A percentile compares a stretch with the other conserved stretches of the same genome.
Evolutionary conservation across 1,140 invertebrate genomes (phyloP).

Genomic region (Phenacoccus solenopsis): DNA sequence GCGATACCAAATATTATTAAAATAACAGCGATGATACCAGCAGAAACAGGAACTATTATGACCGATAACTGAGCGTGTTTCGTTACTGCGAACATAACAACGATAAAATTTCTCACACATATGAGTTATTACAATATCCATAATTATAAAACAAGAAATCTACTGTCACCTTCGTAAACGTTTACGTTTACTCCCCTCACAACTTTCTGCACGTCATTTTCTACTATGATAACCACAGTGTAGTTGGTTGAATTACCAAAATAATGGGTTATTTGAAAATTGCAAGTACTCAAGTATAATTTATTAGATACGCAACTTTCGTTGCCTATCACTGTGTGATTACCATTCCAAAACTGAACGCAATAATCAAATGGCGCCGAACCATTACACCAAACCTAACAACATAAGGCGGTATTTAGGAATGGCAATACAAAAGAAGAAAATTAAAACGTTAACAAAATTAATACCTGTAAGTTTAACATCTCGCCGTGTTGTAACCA

Average conservation of each 20-base stretch:
- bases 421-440: background rate
- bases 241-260: constrained; percentile 49
- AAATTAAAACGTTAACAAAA: background rate
- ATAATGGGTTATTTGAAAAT: constrained; percentile 49
- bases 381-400: constrained; percentile 43
- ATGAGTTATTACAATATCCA: background rate
- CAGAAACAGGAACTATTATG: constrained; percentile 67
- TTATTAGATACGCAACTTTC: constrained; percentile 44
- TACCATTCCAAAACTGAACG: constrained; percentile 43
- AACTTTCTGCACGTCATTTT: constrained; percentile 54
- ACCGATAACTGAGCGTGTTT: constrained; percentile 66
- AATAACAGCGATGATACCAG: constrained; percentile 61
- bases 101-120: constrained; percentile 16
- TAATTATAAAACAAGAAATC: background rate
- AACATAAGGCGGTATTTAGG: background rate
- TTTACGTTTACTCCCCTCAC: constrained; percentile 57
- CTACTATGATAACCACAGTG: constrained; percentile 57
- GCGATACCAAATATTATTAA: constrained; percentile 71
- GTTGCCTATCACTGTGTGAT: constrained; percentile 64
- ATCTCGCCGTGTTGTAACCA: constrained; percentile 69
- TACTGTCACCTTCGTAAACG: constrained; percentile 58
- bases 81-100: constrained; percentile 43
- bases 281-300: constrained; percentile 34
- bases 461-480: constrained; percentile 41
- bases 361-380: constrained; percentile 55